Base-by-base conservation (phyloP, 2,888 invertebrate species). In the Eurytoma californica region DNA sequence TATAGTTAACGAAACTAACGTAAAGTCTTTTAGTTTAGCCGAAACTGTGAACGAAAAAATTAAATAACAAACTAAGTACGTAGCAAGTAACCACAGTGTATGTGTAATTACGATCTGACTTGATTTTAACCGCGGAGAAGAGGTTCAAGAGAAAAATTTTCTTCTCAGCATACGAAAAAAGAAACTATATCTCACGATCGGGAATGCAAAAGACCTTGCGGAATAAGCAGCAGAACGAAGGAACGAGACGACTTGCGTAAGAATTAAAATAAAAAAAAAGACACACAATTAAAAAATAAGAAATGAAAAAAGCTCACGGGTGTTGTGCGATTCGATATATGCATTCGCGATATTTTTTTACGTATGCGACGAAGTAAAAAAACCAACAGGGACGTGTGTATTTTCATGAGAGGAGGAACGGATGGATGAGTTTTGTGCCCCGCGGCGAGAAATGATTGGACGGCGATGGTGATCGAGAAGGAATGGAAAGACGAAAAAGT, bases 271-370 rank as follows among this genome's bases (percentile, higher is more conserved):
- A 39, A 39, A 39, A 39, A 47, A 51, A 0, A 67, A 67, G 9
- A 39, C 39, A 39, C 2, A 39, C 39, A 39, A 39, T 39, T 39
- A 9, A 39, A 39, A 39, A 39, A 39, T 39, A 39, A 9, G 39
- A 70, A 24, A 30, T 14, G 53, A 39, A 47, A 63, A 13, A 76
- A 78, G 78, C 80, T 78, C 78, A 72, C 75, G 66, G 78, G 61
- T 78, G 74, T 80, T 78, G 77, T 77, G 80, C 67, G 63, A 74
- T 70, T 77, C 74, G 61, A 80, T 73, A 77, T 74, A 74, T 77
- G 74, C 69, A 72, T 81, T 76, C 72, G 72, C 76, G 57, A 72
- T 78, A 80, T 78, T 81, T 79, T 81, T 81, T 79, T 81, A 81
- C 70, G 70, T 69, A 65, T 69, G 58, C 53, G 53, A 67, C n/a